phyloP scores from a whole-genome alignment of 2,797 vertebrate species.

The Melopsittacus undulatus region DNA sequence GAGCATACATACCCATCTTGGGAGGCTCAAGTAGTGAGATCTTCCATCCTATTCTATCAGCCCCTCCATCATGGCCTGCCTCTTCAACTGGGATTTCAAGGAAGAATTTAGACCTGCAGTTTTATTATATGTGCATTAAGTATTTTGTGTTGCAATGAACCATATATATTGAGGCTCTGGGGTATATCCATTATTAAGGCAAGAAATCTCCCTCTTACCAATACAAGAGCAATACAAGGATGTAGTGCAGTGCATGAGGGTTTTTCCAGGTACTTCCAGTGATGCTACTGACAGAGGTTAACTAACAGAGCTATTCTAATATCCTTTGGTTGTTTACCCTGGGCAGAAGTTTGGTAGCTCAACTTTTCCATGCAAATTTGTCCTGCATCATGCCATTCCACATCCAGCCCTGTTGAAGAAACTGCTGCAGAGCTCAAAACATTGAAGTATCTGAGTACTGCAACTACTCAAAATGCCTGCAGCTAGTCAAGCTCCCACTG shows the following conservation, averaged over 20 bases:
- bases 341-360: background rate
- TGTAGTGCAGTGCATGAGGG: background rate
- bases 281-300: background rate
- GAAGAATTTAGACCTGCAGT: background rate
- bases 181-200: background rate
- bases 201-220: background rate
- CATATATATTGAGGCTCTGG: background rate
- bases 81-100: background rate
- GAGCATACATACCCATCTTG: background rate
- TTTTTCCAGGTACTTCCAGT: background rate
- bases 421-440: background rate
- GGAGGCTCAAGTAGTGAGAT: background rate
- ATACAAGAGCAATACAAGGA: background rate
- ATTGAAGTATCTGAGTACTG: background rate
- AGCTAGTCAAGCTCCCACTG: background rate
- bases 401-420: background rate
- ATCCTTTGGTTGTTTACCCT: background rate
- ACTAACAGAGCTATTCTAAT: background rate
- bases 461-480: background rate
- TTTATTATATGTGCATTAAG: background rate
- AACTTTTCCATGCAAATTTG: background rate
- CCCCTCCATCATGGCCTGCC: background rate
- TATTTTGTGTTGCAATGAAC: background rate
- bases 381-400: background rate
- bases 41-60: background rate